Conservation (phyloP, 2,888 invertebrate genomes). For the Tetranychus piercei region DNA sequence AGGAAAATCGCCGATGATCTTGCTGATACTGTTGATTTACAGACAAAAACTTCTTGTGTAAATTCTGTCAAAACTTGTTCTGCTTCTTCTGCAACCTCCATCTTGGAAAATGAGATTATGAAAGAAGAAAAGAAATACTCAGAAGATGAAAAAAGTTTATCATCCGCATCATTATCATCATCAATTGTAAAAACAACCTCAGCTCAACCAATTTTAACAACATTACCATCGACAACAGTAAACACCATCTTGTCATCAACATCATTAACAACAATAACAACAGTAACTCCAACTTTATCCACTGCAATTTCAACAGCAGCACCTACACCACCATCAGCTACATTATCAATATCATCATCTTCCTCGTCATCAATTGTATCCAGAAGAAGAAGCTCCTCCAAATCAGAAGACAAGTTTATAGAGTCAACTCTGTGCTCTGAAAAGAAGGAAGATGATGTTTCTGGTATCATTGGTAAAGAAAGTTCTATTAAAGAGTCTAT, state of each 20-base stretch:
- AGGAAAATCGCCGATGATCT: no score
- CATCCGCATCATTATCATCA: slow-evolving; percentile 5
- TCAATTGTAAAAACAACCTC: slow-evolving; percentile 6
- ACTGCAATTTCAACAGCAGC: neutral
- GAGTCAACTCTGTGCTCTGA: neutral
- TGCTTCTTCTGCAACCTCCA: neutral
- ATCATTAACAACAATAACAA: neutral
- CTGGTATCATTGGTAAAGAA: neutral
- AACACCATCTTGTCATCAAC: neutral
- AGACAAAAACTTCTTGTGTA: no score
- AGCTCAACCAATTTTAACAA: slow-evolving; percentile 7
- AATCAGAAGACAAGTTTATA: neutral
- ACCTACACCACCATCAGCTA: neutral
- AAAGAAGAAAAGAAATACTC: neutral
- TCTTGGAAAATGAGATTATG: neutral
- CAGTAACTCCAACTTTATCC: neutral
- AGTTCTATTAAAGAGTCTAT: neutral
- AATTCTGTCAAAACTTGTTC: neutral
- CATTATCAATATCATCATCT: neutral
- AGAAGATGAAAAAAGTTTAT: neutral
- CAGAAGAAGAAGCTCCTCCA: neutral
- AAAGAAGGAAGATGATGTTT: neutral
- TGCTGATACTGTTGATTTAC: no score
- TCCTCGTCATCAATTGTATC: neutral
- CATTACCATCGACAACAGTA: slow-evolving; percentile 3